Evolutionary conservation across 1,140 invertebrate species (phyloP).

Genomic region (Brachionus asplanchnoidis): DNA sequence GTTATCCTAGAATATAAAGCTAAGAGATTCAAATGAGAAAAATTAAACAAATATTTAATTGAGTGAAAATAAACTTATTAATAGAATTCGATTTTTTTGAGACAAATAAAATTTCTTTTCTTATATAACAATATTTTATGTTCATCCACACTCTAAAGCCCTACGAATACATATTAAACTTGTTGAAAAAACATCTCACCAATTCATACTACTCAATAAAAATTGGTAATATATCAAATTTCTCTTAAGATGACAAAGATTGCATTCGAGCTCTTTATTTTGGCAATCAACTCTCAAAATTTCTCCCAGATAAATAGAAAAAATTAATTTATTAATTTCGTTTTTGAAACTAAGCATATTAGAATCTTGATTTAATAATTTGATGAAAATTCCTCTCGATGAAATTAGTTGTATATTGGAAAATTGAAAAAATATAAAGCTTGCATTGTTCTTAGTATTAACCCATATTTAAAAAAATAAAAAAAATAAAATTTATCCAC

Average conservation of each 20-base stretch:
- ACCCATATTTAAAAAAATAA: not conserved
- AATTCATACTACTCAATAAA: not conserved
- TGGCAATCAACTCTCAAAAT: not conserved
- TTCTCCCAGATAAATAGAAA: not conserved
- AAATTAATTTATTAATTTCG: not conserved
- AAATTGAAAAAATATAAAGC: not conserved
- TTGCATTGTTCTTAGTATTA: not conserved
- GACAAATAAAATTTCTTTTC: not conserved
- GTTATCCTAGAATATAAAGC: not conserved
- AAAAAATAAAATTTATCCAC: not conserved
- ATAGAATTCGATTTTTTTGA: not conserved
- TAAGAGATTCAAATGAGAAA: not conserved
- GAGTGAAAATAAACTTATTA: not conserved
- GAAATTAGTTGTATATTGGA: not conserved
- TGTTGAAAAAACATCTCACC: not conserved
- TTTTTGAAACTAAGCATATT: not conserved
- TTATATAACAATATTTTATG: not conserved
- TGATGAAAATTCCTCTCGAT: not conserved
- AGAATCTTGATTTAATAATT: not conserved
- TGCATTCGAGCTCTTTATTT: not conserved
- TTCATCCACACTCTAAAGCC: not conserved
- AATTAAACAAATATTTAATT: constrained; percentile 1
- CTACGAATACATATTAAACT: not conserved
- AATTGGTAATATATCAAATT: not conserved
- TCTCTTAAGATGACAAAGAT: not conserved